Percentiles rank a stretch among this genome's conserved stretches.
Conservation (phyloP, 2,797 vertebrate genomes). For the Tinamus major region DNA sequence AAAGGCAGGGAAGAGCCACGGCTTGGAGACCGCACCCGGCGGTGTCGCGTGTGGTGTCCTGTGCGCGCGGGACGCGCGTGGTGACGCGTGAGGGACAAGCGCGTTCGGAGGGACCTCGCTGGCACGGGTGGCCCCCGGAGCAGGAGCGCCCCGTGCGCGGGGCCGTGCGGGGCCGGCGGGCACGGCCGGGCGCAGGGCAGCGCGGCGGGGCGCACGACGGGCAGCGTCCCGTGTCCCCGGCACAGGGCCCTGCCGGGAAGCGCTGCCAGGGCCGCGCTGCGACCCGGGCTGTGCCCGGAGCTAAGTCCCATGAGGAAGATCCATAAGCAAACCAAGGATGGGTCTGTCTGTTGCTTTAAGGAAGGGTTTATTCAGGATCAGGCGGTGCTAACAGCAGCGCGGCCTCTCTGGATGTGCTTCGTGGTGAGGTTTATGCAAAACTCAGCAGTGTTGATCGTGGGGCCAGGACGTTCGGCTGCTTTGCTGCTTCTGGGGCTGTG, state of each 20-base stretch:
- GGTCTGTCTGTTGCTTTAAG: background rate
- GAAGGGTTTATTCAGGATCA: background rate
- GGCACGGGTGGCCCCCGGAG: rapidly evolving
- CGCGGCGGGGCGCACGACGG: no score
- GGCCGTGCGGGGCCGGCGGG: no score
- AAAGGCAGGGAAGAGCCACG: background rate
- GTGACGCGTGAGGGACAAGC: background rate
- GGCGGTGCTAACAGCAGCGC: rapidly evolving
- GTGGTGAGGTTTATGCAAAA: rapidly evolving
- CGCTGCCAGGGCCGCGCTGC: background rate
- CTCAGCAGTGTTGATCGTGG: background rate
- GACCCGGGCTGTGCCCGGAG: background rate
- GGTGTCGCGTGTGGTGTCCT: no score
- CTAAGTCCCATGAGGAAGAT: background rate
- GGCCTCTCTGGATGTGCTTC: rapidly evolving
- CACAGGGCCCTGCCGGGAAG: no score
- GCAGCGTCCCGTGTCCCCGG: no score
- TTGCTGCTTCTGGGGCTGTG: no score
- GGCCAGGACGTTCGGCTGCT: no score
- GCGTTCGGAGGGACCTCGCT: background rate
- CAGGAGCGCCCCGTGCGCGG: no score
- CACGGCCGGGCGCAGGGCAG: no score
- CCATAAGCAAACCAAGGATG: background rate
- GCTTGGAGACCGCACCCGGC: background rate
- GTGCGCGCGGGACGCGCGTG: no score